Conservation (phyloP, 1,140 invertebrate genomes). For the Leptoteleia sp. region DNA sequence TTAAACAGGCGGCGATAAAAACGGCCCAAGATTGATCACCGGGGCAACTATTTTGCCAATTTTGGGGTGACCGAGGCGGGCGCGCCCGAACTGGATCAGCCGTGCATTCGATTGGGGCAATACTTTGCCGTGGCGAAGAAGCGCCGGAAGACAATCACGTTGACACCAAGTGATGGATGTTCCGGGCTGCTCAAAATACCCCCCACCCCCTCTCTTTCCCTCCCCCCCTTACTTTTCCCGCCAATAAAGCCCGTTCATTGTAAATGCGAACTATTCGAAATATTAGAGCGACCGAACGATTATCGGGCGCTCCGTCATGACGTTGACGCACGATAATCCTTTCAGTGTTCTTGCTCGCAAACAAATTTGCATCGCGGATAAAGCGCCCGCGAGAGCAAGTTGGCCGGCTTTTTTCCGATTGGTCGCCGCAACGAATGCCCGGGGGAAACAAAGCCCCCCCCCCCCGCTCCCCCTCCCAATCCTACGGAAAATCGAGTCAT, state of each 20-base stretch:
- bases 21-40: neutral
- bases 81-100: conserved; percentile 2
- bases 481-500: no score
- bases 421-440: no score
- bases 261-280: conserved; percentile 82
- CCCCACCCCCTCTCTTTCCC: no score
- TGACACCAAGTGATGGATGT: conserved; percentile 81
- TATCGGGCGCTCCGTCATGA: conserved; percentile 81
- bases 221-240: conserved; percentile 77
- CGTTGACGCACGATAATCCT: conserved; percentile 81
- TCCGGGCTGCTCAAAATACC: conserved; percentile 74
- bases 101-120: conserved; percentile 65
- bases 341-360: conserved; percentile 73
- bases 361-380: conserved; percentile 60
- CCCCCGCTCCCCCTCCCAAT: no score
- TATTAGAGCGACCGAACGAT: conserved; percentile 79
- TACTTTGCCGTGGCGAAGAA: conserved; percentile 75
- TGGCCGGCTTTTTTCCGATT: conserved; percentile 29
- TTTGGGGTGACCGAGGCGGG: no score
- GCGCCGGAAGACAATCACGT: conserved; percentile 80
- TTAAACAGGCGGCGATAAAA: neutral
- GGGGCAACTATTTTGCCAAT: no score
- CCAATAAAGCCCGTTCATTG: conserved; percentile 81
- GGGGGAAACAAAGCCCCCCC: no score
- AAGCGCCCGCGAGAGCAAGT: conserved; percentile 29